These are phyloP conservation scores for Porites evermanni DNA, from an alignment of 92 coral and sea anemone genomes.

Conservation along the genomic window DNA sequence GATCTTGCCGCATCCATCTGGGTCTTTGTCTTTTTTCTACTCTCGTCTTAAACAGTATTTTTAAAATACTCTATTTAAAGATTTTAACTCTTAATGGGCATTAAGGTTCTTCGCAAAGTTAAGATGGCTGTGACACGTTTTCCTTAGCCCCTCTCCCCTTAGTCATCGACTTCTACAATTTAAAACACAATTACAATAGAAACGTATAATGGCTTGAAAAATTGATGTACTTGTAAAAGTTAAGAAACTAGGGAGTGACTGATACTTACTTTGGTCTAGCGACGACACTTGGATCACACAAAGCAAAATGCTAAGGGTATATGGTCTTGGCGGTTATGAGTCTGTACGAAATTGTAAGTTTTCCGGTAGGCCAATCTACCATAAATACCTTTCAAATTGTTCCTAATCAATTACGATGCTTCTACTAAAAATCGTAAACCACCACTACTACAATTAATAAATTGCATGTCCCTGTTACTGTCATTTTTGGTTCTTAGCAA, in stretches of 20 bases:
- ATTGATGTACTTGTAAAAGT: background rate
- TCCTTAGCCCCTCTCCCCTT: too few species aligned
- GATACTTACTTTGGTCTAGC: constrained; percentile 17
- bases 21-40: too few species aligned
- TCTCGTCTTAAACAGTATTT: too few species aligned
- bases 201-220: too few species aligned
- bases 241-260: background rate
- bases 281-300: background rate
- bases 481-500: background rate
- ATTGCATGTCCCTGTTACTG: background rate
- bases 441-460: background rate
- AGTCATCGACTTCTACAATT: too few species aligned
- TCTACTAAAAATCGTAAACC: background rate
- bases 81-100: too few species aligned
- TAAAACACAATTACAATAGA: too few species aligned
- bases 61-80: too few species aligned
- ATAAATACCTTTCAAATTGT: background rate
- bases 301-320: background rate
- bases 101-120: too few species aligned
- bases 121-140: too few species aligned
- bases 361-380: constrained; percentile 7
- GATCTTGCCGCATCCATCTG: too few species aligned
- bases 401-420: background rate
- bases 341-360: background rate
- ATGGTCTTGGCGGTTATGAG: background rate